These are phyloP conservation scores for Engystomops pustulosus DNA, from an alignment of 2,113 vertebrate genomes.

Conservation along the genomic window DNA sequence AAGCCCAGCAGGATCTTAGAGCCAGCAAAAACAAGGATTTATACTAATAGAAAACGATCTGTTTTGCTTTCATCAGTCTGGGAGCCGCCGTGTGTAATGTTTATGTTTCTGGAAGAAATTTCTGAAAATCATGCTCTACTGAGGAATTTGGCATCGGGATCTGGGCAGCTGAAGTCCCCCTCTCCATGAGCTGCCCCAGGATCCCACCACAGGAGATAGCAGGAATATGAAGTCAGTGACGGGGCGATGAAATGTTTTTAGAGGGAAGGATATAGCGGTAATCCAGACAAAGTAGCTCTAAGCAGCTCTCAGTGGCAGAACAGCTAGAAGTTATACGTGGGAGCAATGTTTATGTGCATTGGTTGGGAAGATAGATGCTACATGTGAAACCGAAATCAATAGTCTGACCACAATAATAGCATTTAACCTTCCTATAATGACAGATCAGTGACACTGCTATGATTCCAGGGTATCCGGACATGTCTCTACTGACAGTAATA, in stretches of 20 bases:
- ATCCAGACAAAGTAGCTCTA: constrained; percentile 23
- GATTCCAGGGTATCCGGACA: constrained; percentile 2
- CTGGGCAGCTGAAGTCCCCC: constrained; percentile 47
- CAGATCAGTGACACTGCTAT: constrained; percentile 9
- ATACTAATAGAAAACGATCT: constrained; percentile 57
- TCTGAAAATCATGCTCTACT: constrained; percentile 51
- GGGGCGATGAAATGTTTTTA: constrained; percentile 53
- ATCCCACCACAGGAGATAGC: constrained; percentile 55
- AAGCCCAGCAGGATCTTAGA: constrained; percentile 46
- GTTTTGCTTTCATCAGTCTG: constrained; percentile 56
- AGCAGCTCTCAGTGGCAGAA: background rate
- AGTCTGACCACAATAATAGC: background rate
- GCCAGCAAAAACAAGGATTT: constrained; percentile 59
- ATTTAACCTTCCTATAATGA: background rate
- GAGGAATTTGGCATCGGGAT: constrained; percentile 49
- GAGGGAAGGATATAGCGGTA: constrained; percentile 49
- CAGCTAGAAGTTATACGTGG: background rate
- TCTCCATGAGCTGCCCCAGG: constrained; percentile 46
- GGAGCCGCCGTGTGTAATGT: constrained; percentile 53
- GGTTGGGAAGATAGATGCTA: background rate
- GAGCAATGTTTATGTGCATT: background rate
- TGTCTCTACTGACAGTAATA: background rate
- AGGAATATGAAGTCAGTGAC: constrained; percentile 52
- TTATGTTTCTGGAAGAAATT: constrained; percentile 57
- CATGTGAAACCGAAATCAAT: constrained; percentile 1